Percentiles rank a stretch among this genome's conserved stretches.
Conservation (phyloP, 2,113 vertebrate species). For the Oreochromis tanganicae region DNA sequence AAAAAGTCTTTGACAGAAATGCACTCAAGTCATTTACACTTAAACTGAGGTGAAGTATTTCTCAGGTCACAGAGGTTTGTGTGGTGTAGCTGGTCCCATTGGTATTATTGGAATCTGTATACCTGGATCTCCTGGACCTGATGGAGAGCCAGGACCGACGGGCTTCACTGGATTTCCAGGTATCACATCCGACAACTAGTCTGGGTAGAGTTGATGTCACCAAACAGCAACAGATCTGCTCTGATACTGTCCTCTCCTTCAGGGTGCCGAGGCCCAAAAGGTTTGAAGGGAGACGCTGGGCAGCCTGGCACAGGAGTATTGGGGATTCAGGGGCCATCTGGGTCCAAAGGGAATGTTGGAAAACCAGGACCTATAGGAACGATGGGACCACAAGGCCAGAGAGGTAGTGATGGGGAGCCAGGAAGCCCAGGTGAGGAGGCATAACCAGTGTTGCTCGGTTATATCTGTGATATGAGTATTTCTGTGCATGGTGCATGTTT, state of each 20-base stretch:
- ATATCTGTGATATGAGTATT: not conserved
- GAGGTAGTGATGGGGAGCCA: slow-evolving; percentile 38
- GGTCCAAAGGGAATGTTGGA: slow-evolving; percentile 44
- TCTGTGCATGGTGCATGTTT: not conserved
- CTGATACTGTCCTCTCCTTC: not conserved
- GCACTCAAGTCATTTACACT: not conserved
- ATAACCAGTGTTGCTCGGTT: not conserved
- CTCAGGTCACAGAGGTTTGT: slow-evolving; percentile 31
- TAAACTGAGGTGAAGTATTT: not conserved
- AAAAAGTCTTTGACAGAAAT: not conserved
- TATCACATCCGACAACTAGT: not conserved
- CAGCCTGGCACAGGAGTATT: not conserved
- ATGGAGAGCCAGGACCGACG: slow-evolving; percentile 25
- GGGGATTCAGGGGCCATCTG: slow-evolving; percentile 43
- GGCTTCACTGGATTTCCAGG: slow-evolving; percentile 53
- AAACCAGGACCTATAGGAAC: slow-evolving; percentile 24
- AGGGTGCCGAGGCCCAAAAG: slow-evolving; percentile 56
- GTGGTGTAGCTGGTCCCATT: slow-evolving; percentile 24
- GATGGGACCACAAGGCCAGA: slow-evolving; percentile 36
- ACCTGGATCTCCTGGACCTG: slow-evolving; percentile 34
- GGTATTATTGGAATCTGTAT: slow-evolving; percentile 29
- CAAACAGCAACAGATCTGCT: not conserved
- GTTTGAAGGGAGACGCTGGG: slow-evolving; percentile 52
- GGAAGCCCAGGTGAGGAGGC: slow-evolving; percentile 52
- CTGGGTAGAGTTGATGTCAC: not conserved